These are phyloP conservation scores for Cryptus armator DNA, from an alignment of 2,888 invertebrate genomes.

Conservation along the genomic window DNA sequence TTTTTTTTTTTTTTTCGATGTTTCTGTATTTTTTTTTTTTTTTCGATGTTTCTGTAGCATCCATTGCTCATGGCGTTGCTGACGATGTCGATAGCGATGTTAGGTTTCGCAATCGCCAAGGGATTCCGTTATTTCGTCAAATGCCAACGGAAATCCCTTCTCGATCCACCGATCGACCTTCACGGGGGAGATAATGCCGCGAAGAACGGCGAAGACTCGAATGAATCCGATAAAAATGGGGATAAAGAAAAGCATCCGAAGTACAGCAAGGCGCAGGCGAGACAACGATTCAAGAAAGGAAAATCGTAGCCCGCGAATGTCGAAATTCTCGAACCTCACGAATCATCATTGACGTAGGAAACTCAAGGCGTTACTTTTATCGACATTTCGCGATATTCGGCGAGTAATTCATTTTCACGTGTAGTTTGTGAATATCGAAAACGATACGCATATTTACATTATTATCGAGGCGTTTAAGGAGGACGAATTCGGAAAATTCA, in stretches of 20 bases:
- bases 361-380: not conserved
- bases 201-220: conserved; percentile 75
- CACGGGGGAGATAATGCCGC: conserved; percentile 78
- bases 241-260: conserved; percentile 84
- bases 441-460: not conserved
- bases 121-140: conserved; percentile 86
- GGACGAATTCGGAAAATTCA: too few relatives aligned
- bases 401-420: not conserved
- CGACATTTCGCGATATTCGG: conserved; percentile 15
- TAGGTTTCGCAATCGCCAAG: conserved; percentile 90
- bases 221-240: conserved; percentile 73
- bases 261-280: conserved; percentile 91
- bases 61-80: conserved; percentile 90
- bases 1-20: conserved; percentile 48
- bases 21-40: conserved; percentile 74
- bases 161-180: conserved; percentile 86
- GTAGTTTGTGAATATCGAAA: not conserved
- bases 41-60: conserved; percentile 86
- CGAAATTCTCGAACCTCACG: conserved; percentile 1
- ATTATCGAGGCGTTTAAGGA: too few relatives aligned
- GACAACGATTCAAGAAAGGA: conserved; percentile 91
- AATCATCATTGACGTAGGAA: conserved; percentile 46
- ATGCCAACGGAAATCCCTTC: conserved; percentile 86
- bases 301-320: conserved; percentile 86
- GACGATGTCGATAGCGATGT: conserved; percentile 89